Evolutionary conservation across 2,797 vertebrate species (phyloP), one percentile per base, ranked within the genome.

Genomic region (Eospalax fontanierii): DNA sequence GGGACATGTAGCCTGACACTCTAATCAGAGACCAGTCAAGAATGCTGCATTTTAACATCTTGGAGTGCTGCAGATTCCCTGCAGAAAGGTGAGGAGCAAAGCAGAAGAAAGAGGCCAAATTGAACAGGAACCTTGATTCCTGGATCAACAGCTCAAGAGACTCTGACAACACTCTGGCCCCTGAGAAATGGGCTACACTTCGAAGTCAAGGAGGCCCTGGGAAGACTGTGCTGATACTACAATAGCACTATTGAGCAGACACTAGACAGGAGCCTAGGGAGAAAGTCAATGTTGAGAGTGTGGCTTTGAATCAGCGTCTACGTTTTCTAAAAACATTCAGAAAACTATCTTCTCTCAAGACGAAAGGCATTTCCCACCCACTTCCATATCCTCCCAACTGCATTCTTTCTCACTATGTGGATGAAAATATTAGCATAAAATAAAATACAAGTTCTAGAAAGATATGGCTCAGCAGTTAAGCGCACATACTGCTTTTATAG

Each of bases 1-100:
- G 28, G 28, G n/a, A 16, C 28, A 33, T 0, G 0, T 16, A 70
- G 50, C 1, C 40, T 7, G 1, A 26, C 16, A 24, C 50, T 57
- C 40, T 57, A 16, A 21, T 14, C 7, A 3, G n/a, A 89, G 19
- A 43, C 26, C 21, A 16, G 12, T 54, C 30, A 73, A 71, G 30
- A 78, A 40, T 2, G 8, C 38, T 16, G 0, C 35, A 82, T 8
- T 15, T 21, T n/a, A 66, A 35, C 26, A 59, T 40, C 19, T 76
- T 57, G 21, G 15, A 15, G 21, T 1, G 19, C 61, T 75, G 33
- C 33, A 43, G 30, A 16, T 70, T 57, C 40, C 16, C 68, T 63
- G 40, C 1, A 38, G 30, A 71, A 73, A 88, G 4, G 3, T 28
- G n/a, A 70, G 11, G 26, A 30, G 30, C 1, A 63, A 50, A 93